Conservation (phyloP, 2,888 invertebrate genomes). For the Thyatira batis region DNA sequence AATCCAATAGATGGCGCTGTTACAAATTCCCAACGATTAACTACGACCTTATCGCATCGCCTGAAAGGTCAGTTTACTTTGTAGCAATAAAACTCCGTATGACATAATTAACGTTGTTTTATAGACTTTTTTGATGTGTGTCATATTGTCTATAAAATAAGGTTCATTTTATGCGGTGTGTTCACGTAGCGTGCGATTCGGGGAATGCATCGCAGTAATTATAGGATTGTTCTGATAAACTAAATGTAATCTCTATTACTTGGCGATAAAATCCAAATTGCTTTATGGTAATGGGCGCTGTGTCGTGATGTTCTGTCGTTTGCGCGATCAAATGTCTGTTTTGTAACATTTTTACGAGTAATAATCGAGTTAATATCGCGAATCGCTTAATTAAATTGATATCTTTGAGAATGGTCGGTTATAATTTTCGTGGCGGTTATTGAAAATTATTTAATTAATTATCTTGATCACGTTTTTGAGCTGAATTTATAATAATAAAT, state of each 20-base stretch:
- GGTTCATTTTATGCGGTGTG: conserved; percentile 41
- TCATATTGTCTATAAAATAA: conserved; percentile 35
- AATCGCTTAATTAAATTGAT: conserved; percentile 79
- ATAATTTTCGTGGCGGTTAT: conserved; percentile 34
- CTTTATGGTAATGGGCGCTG: conserved; percentile 54
- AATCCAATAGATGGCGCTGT: conserved; percentile 37
- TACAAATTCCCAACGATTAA: conserved; percentile 9
- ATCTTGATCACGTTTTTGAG: background rate
- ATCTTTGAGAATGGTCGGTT: conserved; percentile 41
- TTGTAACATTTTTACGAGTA: conserved; percentile 73
- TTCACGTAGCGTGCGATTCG: conserved; percentile 54
- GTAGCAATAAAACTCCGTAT: conserved; percentile 16
- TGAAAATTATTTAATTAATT: conserved; percentile 26
- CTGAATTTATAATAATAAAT: no score
- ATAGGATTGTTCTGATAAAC: conserved; percentile 63
- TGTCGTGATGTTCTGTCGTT: conserved; percentile 66
- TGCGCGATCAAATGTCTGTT: conserved; percentile 62
- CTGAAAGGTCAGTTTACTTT: conserved; percentile 22
- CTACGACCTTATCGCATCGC: conserved; percentile 17
- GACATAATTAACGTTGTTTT: conserved; percentile 27
- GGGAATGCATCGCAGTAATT: conserved; percentile 64
- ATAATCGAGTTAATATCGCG: conserved; percentile 79
- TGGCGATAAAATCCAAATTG: conserved; percentile 74
- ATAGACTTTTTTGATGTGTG: conserved; percentile 12
- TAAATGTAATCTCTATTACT: conserved; percentile 76